Base-by-base conservation (phyloP, 2,888 invertebrate species). In the Nymphalis urticae region DNA sequence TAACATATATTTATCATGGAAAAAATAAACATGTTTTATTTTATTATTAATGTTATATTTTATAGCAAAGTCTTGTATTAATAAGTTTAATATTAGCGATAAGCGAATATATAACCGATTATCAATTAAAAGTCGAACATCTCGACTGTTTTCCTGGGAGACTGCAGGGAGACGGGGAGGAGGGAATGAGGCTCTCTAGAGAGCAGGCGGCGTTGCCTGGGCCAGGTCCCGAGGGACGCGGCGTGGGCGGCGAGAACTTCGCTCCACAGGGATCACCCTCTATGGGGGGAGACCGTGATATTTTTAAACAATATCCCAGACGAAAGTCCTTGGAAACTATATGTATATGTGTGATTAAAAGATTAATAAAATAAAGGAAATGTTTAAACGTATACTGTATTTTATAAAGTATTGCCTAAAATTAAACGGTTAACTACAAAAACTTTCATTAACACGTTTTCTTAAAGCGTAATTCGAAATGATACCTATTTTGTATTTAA, bases 211-310 rank as follows among this genome's bases (percentile, higher is more conserved):
- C 85, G 87, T 86, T 81, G 88, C 85, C 81, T 79, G 88, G 89
- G 90, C 88, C 89, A 85, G 84, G 79, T 85, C 92, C 84, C 90
- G 50, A 24, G 90, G 86, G 91, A 89, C 79, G 77, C 78, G 78
- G 85, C 83, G 90, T 85, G 90, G 90, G 89, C 86, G 90, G 89
- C 83, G 88, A 87, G 87, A 86, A 86, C 87, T 88, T 85, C 85
- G 78, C 84, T 88, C 90, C 89, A 83, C 83, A 77, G 92, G 90
- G 90, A 89, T 83, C 77, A 71, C 75, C 75, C 81, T 77, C 80
- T 82, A 80, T 76, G 77, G 83, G 82, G 84, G 83, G 84, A 83
- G 79, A 82, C 85, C 80, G 86, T 88, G 84, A 89, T 91, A 87
- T 91, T 92, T 91, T 90, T 88, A 87, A 91, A 86, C 81, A 81